Evolutionary conservation across 2,888 invertebrate species (phyloP), one percentile per base, ranked within the genome.

Genomic region (Azorinus chamasolen): DNA sequence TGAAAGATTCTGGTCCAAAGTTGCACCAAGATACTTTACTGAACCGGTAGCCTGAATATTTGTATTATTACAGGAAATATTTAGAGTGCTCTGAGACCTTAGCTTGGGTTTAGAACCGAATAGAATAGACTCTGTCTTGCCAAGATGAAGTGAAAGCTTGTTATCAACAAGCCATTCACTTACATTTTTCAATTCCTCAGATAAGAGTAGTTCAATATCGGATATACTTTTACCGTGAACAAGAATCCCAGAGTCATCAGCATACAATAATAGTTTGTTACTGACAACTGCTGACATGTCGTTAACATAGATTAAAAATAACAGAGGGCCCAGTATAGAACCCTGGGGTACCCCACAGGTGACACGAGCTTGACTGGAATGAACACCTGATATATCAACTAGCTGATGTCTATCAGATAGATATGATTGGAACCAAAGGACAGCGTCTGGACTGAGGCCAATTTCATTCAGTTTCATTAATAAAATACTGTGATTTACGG

Each of bases 161-260:
- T 59, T 59, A 27, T 59, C 45, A 45, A 59, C 46, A 22, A 59
- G 59, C 16, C 59, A 59, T 20, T 22, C n/a, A 59, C 32, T 59
- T 20, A 45, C 46, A 10, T 14, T 24, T 46, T 59, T 27, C 45
- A 59, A n/a, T n/a, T n/a, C 6, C 10, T 45, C 22, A n/a, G 24
- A 25, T 43, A 45, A 27, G 22, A 59, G 24, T 1, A 37, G 37
- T 37, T 54, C 54, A 32, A 54, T 32, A 6, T 32, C 32, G 5
- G 32, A 37, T 54, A 4, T 37, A 37, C 37, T 32, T 37, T 37
- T 54, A 37, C 54, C 54, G 18, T 12, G 2, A 16, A 54, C 32
- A 4, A 37, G 18, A 37, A 54, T 37, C 2, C 18, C 32, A 37
- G 54, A 32, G 18, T 54, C 54, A 54, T 54, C 54, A 25, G 53